Evolutionary conservation across 2,797 vertebrate genomes (phyloP).

Genomic region (Pangasius djambal): DNA sequence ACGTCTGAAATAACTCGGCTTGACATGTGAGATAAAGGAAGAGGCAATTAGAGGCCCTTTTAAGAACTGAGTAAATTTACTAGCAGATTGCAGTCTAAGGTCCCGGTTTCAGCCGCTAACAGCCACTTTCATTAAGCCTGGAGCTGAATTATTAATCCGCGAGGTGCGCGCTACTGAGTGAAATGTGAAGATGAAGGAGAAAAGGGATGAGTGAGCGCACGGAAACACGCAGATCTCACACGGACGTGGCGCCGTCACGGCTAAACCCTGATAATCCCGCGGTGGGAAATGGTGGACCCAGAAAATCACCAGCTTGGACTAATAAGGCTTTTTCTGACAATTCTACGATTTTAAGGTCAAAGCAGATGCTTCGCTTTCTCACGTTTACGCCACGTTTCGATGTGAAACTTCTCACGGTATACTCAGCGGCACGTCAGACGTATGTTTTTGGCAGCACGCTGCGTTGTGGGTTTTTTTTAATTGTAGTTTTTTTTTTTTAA

Average conservation of each 20-base stretch:
- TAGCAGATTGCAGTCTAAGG: not conserved
- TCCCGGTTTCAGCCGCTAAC: not conserved
- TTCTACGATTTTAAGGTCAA: not conserved
- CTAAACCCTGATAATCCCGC: not conserved
- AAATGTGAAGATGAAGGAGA: constrained; percentile 15
- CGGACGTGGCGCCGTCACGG: not conserved
- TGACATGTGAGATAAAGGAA: constrained; percentile 42
- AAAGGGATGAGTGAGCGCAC: not conserved
- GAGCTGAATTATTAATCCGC: constrained; percentile 22
- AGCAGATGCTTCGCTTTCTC: not conserved
- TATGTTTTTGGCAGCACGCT: too few relatives aligned
- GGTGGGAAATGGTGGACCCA: not conserved
- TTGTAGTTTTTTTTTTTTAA: too few relatives aligned
- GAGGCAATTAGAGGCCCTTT: constrained; percentile 2
- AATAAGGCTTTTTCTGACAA: not conserved
- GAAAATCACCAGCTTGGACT: not conserved
- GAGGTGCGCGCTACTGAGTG: not conserved
- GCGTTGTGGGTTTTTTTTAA: too few relatives aligned
- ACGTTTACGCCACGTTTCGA: not conserved
- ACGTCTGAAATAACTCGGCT: constrained; percentile 10
- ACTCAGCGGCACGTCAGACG: too few relatives aligned
- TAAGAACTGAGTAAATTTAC: constrained; percentile 8
- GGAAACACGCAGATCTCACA: not conserved
- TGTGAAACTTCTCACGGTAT: too few relatives aligned
- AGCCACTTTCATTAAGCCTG: constrained; percentile 14